These are phyloP conservation scores for Antrozous pallidus DNA, from an alignment of 2,797 vertebrate genomes.

Conservation along the genomic window DNA sequence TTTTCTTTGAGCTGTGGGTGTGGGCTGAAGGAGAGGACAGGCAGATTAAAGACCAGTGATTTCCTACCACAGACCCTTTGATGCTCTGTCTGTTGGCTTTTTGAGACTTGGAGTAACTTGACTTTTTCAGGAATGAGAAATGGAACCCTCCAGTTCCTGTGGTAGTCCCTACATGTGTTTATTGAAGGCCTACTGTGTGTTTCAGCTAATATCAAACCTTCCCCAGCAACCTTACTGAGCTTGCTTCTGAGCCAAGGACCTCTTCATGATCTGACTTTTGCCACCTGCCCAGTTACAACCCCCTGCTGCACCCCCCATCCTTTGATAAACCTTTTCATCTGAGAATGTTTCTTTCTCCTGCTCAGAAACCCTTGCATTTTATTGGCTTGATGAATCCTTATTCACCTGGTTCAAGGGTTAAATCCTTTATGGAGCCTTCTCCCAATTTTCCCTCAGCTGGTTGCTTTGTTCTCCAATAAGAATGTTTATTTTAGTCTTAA, in stretches of 20 bases:
- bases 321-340: background rate
- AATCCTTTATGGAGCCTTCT: background rate
- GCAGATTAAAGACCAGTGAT: background rate
- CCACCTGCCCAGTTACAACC: too few species aligned
- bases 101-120: background rate
- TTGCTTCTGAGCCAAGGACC: background rate
- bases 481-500: background rate
- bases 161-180: background rate
- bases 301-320: background rate
- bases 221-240: background rate
- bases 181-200: conserved; percentile 13
- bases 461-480: background rate
- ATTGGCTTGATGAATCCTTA: background rate
- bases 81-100: conserved; percentile 23
- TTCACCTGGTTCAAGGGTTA: background rate
- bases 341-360: background rate
- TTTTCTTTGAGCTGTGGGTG: background rate
- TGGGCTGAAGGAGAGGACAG: background rate
- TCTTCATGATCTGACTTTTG: background rate
- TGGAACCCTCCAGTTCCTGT: background rate
- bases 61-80: background rate
- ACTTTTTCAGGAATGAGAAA: background rate
- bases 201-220: background rate
- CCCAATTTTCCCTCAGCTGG: background rate
- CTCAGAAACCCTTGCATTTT: background rate